Conservation (phyloP, 2,113 vertebrate genomes). For the Phycodurus eques region DNA sequence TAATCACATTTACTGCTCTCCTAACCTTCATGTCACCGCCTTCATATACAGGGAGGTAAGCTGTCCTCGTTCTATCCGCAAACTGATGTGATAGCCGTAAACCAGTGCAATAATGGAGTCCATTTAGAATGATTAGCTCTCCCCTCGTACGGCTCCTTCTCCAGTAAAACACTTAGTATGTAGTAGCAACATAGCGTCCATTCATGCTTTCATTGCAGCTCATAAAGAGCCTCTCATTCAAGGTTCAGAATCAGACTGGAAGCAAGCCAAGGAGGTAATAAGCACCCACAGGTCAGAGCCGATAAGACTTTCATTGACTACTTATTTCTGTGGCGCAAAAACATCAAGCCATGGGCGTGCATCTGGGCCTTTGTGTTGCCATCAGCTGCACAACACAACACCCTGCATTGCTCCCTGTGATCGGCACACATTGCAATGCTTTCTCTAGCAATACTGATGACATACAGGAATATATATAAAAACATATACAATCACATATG, state of each 20-base stretch:
- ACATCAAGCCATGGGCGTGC: conserved; percentile 8
- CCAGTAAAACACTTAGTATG: conserved; percentile 34
- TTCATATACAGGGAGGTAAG: conserved; percentile 28
- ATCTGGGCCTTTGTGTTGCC: neutral
- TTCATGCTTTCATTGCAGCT: conserved; percentile 40
- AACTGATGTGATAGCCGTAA: conserved; percentile 43
- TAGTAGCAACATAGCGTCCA: conserved; percentile 19
- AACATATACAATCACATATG: no score
- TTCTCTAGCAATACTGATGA: neutral
- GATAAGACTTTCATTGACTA: conserved; percentile 55
- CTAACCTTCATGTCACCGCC: conserved; percentile 51
- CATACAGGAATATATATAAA: no score
- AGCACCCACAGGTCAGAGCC: conserved; percentile 40
- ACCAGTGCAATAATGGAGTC: conserved; percentile 45
- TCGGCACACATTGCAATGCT: neutral
- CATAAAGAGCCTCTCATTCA: conserved; percentile 42
- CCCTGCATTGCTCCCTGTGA: neutral
- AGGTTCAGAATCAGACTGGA: conserved; percentile 48
- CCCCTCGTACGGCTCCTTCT: conserved; percentile 36
- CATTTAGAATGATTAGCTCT: conserved; percentile 53
- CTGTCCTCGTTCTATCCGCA: conserved; percentile 39
- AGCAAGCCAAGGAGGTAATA: conserved; percentile 34
- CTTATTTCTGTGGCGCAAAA: conserved; percentile 14
- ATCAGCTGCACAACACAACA: neutral
- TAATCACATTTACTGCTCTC: conserved; percentile 61